These are phyloP conservation scores for Myiopsitta monachus DNA, from an alignment of 2,113 vertebrate species.

Conservation along the genomic window DNA sequence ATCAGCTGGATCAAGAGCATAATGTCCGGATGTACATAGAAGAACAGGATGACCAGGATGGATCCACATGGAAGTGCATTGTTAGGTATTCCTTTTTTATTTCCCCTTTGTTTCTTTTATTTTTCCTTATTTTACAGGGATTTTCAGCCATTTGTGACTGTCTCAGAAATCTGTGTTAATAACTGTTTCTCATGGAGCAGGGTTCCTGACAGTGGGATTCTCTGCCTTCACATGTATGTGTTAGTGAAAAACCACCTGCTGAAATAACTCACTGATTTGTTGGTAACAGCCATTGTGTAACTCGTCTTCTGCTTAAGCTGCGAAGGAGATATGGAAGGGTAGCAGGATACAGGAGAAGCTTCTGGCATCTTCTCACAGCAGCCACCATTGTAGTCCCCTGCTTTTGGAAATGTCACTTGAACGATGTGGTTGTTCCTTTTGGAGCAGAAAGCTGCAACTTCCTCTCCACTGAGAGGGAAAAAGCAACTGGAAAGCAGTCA, in stretches of 20 bases:
- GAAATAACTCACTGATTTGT: not conserved
- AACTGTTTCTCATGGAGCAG: not conserved
- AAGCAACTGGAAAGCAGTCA: not conserved
- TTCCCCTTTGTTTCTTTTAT: not conserved
- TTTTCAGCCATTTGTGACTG: not conserved
- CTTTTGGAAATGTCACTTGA: not conserved
- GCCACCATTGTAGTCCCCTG: not conserved
- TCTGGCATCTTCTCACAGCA: not conserved
- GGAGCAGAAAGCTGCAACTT: not conserved
- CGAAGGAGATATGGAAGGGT: not conserved
- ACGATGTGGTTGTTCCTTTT: not conserved
- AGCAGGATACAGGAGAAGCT: not conserved
- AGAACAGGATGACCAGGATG: constrained; percentile 95
- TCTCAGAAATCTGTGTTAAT: not conserved
- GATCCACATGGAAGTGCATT: constrained; percentile 94
- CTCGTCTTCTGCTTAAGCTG: not conserved
- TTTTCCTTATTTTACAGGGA: not conserved
- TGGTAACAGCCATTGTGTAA: not conserved
- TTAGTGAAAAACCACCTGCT: not conserved
- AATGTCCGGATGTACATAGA: constrained; percentile 96
- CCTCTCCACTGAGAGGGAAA: not conserved
- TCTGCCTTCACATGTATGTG: not conserved
- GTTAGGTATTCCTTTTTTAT: constrained; percentile 80
- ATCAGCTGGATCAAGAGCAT: constrained; percentile 94
- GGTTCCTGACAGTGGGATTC: not conserved